Conservation (phyloP, 1,140 invertebrate genomes). For the Kradibia gibbosae region DNA sequence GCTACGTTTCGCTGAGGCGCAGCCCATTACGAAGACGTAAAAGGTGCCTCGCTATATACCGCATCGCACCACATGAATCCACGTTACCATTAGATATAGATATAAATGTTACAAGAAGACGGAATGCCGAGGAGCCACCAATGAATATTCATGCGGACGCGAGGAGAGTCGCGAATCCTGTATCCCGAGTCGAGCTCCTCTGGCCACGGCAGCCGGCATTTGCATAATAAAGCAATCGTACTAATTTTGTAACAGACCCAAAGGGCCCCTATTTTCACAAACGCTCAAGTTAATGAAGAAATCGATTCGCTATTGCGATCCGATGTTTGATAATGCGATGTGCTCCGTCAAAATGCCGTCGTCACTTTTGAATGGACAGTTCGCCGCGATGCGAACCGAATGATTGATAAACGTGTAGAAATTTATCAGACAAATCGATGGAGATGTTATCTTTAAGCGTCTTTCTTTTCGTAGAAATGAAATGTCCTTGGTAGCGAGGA, state of each 20-base stretch:
- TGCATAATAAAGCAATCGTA: conserved; percentile 25
- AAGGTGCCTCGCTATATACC: conserved; percentile 32
- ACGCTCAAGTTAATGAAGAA: neutral
- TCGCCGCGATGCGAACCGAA: neutral
- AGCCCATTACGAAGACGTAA: conserved; percentile 37
- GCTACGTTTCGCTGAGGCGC: neutral
- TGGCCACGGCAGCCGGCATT: neutral
- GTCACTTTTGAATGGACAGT: neutral
- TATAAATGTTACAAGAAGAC: conserved; percentile 25
- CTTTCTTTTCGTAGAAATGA: neutral
- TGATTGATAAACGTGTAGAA: neutral
- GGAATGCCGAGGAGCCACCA: neutral
- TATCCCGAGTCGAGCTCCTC: neutral
- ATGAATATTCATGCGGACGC: conserved; percentile 35
- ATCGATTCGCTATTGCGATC: neutral
- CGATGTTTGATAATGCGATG: neutral
- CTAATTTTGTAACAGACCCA: neutral
- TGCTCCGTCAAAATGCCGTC: neutral
- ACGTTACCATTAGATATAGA: conserved; percentile 29
- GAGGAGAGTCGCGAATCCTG: neutral
- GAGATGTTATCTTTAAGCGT: neutral
- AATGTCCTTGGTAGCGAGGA: neutral
- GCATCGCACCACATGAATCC: conserved; percentile 35
- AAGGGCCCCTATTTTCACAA: neutral
- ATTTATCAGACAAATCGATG: neutral